Evolutionary conservation across 2,113 vertebrate genomes (phyloP).

Genomic region (Talpa occidentalis): DNA sequence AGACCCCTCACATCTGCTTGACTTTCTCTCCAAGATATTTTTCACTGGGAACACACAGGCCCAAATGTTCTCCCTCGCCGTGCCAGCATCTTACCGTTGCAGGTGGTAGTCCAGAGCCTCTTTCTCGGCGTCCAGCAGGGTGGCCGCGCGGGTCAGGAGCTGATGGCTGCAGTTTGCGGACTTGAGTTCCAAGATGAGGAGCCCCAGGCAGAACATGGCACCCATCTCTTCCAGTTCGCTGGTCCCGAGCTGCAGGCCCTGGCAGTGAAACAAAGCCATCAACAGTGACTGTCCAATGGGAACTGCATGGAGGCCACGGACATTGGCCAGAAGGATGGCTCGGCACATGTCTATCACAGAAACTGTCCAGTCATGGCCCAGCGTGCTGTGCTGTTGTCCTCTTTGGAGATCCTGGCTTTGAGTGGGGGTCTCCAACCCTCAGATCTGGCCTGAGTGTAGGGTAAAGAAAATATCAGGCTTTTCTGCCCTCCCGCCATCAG

Average conservation of each 20-base stretch:
- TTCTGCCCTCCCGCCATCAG: too few species aligned
- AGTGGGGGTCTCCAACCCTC: background rate
- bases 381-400: too few species aligned
- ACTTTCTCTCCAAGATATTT: background rate
- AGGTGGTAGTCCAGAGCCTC: constrained; percentile 86
- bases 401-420: background rate
- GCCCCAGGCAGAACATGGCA: constrained; percentile 93
- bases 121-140: constrained; percentile 86
- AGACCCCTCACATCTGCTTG: fast-evolving
- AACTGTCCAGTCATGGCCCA: background rate
- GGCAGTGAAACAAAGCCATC: constrained; percentile 54
- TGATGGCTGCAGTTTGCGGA: constrained; percentile 84
- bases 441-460: background rate
- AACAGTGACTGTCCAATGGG: background rate
- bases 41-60: fast-evolving
- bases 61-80: fast-evolving
- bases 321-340: background rate
- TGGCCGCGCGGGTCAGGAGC: constrained; percentile 83
- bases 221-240: constrained; percentile 95
- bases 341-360: background rate
- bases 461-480: too few species aligned
- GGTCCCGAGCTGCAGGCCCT: constrained; percentile 94
- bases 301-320: background rate
- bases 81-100: constrained; percentile 78
- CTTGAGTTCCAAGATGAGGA: constrained; percentile 91